These are phyloP conservation scores for Pandion haliaetus DNA, from an alignment of 2,113 vertebrate genomes.

Conservation along the genomic window DNA sequence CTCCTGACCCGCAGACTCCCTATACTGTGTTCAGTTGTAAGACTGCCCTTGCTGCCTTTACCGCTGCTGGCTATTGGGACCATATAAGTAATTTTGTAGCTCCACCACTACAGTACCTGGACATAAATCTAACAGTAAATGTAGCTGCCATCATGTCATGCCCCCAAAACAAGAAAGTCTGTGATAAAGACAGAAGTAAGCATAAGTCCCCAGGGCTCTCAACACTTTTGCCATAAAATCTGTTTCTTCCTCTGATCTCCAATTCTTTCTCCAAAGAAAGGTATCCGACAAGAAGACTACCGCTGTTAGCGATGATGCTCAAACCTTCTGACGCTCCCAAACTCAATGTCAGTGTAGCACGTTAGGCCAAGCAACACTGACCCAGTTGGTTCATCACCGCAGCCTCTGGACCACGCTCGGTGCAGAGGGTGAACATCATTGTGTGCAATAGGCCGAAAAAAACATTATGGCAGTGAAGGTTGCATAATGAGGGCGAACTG, in stretches of 20 bases:
- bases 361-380: not conserved
- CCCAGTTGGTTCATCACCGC: not conserved
- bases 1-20: not conserved
- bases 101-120: not conserved
- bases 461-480: not conserved
- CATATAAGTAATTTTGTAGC: not conserved
- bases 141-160: not conserved
- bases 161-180: not conserved
- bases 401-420: not conserved
- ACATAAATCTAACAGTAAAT: not conserved
- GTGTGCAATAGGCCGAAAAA: not conserved
- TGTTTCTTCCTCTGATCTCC: not conserved
- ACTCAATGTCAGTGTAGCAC: rapidly evolving
- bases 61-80: not conserved
- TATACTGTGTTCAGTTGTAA: rapidly evolving
- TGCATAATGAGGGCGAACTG: not conserved
- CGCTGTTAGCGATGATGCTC: not conserved
- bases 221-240: not conserved
- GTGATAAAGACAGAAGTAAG: not conserved
- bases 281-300: not conserved
- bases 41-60: not conserved
- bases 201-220: not conserved
- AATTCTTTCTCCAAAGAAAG: not conserved
- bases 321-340: not conserved
- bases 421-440: not conserved